Percentiles rank a stretch among this genome's conserved stretches.
Conservation (phyloP, 2,113 vertebrate genomes). For the Elgaria multicarinata region DNA sequence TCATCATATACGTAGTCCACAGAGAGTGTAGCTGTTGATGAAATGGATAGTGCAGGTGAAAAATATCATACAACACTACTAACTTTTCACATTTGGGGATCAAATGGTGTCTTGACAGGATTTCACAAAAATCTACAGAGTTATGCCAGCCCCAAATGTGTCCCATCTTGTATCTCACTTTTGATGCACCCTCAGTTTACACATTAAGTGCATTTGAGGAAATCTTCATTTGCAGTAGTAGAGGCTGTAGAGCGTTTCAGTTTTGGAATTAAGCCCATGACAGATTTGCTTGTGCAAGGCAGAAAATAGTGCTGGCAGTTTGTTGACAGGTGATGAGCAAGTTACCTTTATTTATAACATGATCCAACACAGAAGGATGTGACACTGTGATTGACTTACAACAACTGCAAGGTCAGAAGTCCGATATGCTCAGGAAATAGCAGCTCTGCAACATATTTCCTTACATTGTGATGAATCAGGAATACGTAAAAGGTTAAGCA, state of each 20-base stretch:
- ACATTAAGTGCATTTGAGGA: constrained; percentile 17
- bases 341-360: constrained; percentile 75
- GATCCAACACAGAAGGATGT: constrained; percentile 38
- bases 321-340: constrained; percentile 65
- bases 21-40: background rate
- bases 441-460: constrained; percentile 43
- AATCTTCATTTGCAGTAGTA: constrained; percentile 46
- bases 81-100: background rate
- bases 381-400: constrained; percentile 62
- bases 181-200: constrained; percentile 36
- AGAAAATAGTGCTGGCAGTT: constrained; percentile 10
- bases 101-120: background rate
- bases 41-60: background rate
- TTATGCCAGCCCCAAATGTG: constrained; percentile 27
- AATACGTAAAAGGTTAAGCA: constrained; percentile 59
- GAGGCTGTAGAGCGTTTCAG: constrained; percentile 17
- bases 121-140: background rate
- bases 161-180: constrained; percentile 8
- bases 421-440: constrained; percentile 51
- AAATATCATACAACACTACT: background rate
- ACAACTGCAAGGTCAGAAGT: constrained; percentile 72
- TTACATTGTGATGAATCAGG: constrained; percentile 67
- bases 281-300: constrained; percentile 15
- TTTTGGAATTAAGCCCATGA: constrained; percentile 39
- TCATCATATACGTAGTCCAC: background rate